These are phyloP conservation scores for Epistrophella euchroma DNA, from an alignment of 2,888 invertebrate genomes.

Conservation along the genomic window DNA sequence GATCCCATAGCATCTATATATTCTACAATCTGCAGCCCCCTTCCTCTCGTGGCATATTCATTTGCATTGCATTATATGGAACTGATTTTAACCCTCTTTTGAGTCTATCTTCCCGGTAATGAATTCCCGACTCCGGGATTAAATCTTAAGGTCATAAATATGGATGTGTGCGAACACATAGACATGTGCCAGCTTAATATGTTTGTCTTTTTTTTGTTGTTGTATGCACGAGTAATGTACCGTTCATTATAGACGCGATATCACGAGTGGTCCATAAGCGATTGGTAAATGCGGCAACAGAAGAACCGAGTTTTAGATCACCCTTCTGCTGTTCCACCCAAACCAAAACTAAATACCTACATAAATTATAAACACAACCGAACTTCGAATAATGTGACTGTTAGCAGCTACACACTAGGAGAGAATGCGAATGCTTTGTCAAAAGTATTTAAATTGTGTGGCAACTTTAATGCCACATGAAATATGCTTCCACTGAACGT, in stretches of 20 bases:
- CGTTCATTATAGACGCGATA: slow-evolving; percentile 52
- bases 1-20: not conserved
- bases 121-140: slow-evolving; percentile 67
- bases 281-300: slow-evolving; percentile 59
- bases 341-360: slow-evolving; percentile 57
- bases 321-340: not conserved
- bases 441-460: slow-evolving; percentile 73
- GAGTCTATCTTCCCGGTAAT: slow-evolving; percentile 32
- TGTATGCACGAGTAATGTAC: slow-evolving; percentile 1
- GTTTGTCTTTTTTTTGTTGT: slow-evolving; percentile 40
- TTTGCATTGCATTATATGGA: slow-evolving; percentile 49
- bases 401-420: not conserved
- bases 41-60: not conserved
- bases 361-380: slow-evolving; percentile 71
- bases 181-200: slow-evolving; percentile 58
- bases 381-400: slow-evolving; percentile 11
- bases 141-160: slow-evolving; percentile 75
- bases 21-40: not conserved
- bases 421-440: slow-evolving; percentile 67
- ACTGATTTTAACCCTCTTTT: slow-evolving; percentile 45
- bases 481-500: slow-evolving; percentile 48
- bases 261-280: slow-evolving; percentile 62
- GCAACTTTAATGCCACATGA: slow-evolving; percentile 74
- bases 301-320: slow-evolving; percentile 10
- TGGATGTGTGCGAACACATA: slow-evolving; percentile 53